A percentile compares a stretch with the other conserved stretches of the same genome.
Conservation (phyloP, 2,888 invertebrate species). For the Alentia gelatinosa region DNA sequence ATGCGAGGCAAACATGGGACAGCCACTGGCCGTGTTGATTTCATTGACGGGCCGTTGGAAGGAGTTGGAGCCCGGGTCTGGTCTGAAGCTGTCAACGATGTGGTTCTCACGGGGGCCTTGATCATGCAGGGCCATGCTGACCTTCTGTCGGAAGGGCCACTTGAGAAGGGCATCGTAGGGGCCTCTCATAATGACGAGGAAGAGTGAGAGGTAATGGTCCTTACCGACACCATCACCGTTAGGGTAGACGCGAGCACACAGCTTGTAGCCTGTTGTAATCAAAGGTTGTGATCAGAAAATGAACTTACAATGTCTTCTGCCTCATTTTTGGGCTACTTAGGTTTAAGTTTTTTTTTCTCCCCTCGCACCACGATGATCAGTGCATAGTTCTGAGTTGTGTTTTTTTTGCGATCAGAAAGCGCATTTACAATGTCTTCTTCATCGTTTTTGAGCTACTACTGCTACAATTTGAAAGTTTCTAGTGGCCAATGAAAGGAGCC, state of each 20-base stretch:
- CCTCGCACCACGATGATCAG: neutral
- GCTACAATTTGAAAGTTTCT: too few relatives aligned
- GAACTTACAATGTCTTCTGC: neutral
- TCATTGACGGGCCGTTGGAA: constrained; percentile 76
- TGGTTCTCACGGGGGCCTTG: constrained; percentile 72
- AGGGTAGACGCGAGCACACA: constrained; percentile 76
- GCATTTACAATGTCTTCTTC: too few relatives aligned
- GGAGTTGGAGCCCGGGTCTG: constrained; percentile 77
- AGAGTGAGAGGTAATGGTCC: constrained; percentile 77
- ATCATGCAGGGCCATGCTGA: constrained; percentile 70
- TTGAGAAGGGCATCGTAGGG: constrained; percentile 75
- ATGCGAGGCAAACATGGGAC: constrained; percentile 75
- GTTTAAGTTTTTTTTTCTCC: neutral
- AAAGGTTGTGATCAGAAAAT: neutral
- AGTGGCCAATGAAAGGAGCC: too few relatives aligned
- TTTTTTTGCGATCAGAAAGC: too few relatives aligned
- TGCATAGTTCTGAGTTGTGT: too few relatives aligned
- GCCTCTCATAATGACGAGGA: constrained; percentile 76
- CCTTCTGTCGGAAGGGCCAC: constrained; percentile 73
- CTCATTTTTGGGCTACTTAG: neutral
- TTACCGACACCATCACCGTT: constrained; percentile 79
- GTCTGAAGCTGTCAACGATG: constrained; percentile 78
- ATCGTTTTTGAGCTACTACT: too few relatives aligned
- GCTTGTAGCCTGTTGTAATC: constrained; percentile 71
- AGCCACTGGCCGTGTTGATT: constrained; percentile 80